A percentile compares a stretch with the other conserved stretches of the same genome.
Evolutionary conservation across 2,113 vertebrate genomes (phyloP).

Genomic region (Ictalurus punctatus): DNA sequence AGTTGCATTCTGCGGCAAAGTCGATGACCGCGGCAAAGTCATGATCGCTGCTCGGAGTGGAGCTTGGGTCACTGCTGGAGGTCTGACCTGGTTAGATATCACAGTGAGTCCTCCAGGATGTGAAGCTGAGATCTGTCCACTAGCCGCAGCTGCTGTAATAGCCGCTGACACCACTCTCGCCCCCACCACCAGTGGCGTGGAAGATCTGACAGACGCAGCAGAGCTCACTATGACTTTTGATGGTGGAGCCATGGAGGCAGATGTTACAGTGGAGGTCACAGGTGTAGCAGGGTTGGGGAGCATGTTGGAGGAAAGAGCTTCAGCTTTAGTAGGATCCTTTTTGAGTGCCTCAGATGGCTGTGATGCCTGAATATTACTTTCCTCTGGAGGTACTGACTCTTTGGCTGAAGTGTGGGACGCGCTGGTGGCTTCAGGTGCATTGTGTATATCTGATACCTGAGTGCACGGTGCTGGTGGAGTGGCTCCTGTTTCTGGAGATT

Average conservation of each 20-base stretch:
- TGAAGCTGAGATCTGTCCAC: conserved; percentile 21
- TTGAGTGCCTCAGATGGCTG: neutral
- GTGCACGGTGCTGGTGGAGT: neutral
- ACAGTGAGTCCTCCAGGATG: conserved; percentile 18
- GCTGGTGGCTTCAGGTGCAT: neutral
- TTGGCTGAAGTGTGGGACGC: neutral
- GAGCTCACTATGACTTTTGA: conserved; percentile 37
- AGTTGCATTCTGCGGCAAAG: conserved; percentile 64
- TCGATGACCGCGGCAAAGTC: conserved; percentile 62
- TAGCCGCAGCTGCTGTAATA: neutral
- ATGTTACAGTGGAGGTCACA: neutral
- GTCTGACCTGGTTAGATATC: conserved; percentile 63
- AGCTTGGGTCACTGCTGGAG: conserved; percentile 49
- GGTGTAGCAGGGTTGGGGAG: neutral
- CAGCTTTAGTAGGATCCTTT: neutral
- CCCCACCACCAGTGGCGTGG: conserved; percentile 34
- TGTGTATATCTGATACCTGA: conserved; percentile 15
- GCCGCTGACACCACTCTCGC: conserved; percentile 27
- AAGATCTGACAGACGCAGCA: conserved; percentile 22
- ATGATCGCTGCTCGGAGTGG: conserved; percentile 63
- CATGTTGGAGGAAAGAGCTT: neutral
- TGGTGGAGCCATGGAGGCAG: conserved; percentile 20
- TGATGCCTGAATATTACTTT: conserved; percentile 14
- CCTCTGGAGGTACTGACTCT: neutral
- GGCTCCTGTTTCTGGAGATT: neutral